Conservation (phyloP, 1,140 invertebrate species). For the Tetramorium simillimum region DNA sequence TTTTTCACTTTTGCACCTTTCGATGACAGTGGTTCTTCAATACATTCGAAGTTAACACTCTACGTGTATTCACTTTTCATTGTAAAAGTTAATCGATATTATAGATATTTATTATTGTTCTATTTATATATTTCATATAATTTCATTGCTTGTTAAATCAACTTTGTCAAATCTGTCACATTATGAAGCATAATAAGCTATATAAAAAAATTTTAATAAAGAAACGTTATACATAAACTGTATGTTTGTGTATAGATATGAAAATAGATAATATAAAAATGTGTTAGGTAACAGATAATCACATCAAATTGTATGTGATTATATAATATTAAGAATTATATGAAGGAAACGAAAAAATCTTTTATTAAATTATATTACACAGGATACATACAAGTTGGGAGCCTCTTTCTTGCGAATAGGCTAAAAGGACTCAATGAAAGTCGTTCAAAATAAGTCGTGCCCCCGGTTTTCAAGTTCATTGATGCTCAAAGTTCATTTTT, state of each 20-base stretch:
- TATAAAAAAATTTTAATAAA: constrained; percentile 1
- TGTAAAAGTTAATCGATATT: background rate
- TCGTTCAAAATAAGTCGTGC: constrained; percentile 76
- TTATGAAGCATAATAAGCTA: background rate
- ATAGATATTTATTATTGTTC: background rate
- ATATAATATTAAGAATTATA: background rate
- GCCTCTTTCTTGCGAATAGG: constrained; percentile 33
- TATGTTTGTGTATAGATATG: background rate
- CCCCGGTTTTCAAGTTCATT: constrained; percentile 81
- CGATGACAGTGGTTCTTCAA: constrained; percentile 66
- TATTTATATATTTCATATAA: no score
- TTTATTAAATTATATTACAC: constrained; percentile 7
- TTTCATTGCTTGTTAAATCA: constrained; percentile 3
- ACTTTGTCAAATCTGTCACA: background rate
- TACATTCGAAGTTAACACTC: background rate
- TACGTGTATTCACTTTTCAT: background rate
- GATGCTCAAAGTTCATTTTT: constrained; percentile 81
- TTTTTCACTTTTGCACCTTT: constrained; percentile 67
- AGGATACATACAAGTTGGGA: constrained; percentile 44
- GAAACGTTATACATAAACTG: background rate
- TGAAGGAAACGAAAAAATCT: background rate
- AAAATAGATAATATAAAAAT: background rate
- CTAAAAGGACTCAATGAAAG: constrained; percentile 75
- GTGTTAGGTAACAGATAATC: background rate
- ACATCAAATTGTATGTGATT: background rate